A percentile compares a stretch with the other conserved stretches of the same genome.
Conservation (phyloP, 2,888 invertebrate species). For the Eupithecia dodoneata region DNA sequence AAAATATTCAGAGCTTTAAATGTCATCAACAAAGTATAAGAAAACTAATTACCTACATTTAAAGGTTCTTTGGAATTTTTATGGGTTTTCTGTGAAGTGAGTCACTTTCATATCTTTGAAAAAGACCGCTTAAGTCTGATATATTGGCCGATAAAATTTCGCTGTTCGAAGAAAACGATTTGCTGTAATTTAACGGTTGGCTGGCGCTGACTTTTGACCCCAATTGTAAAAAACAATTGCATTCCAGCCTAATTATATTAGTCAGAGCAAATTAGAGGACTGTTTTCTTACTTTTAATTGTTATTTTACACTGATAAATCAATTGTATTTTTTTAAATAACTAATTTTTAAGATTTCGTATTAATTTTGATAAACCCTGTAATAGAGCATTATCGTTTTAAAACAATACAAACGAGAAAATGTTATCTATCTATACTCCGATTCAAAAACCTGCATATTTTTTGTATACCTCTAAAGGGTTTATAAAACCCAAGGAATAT, state of each 20-base stretch:
- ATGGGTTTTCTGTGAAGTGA: conserved; percentile 31
- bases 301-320: no score
- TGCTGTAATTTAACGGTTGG: conserved; percentile 14
- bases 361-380: no score
- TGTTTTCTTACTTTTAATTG: no score
- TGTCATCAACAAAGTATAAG: not conserved
- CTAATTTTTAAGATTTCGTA: no score
- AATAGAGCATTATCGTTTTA: no score
- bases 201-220: no score
- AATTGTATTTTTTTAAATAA: no score
- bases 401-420: no score
- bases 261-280: not conserved
- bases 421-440: no score
- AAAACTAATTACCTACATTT: conserved; percentile 13
- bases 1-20: not conserved
- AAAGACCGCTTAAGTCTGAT: conserved; percentile 32
- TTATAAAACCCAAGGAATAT: no score
- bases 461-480: no score
- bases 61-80: conserved; percentile 43
- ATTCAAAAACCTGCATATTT: no score
- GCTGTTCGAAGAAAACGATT: conserved; percentile 9
- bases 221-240: conserved; percentile 7
- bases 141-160: conserved; percentile 43
- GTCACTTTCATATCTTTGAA: conserved; percentile 41
- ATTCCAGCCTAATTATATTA: not conserved